Percentiles rank a stretch among this genome's conserved stretches.
Evolutionary conservation across 1,140 invertebrate genomes (phyloP).

Genomic region (Penaeus chinensis): DNA sequence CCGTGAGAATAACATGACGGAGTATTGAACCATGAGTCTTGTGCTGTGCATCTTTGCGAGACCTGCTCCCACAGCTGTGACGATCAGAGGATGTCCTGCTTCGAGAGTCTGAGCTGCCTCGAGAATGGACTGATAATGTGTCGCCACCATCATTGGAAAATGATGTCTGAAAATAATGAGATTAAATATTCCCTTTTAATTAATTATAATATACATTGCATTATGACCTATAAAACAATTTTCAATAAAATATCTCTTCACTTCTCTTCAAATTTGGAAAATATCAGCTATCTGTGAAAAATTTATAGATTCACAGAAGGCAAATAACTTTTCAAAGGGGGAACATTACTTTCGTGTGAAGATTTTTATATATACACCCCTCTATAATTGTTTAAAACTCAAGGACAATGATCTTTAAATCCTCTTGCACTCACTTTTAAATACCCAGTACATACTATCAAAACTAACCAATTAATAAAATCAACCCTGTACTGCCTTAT

Average conservation of each 20-base stretch:
- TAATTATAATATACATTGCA: background rate
- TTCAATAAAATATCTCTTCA: background rate
- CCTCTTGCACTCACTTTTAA: background rate
- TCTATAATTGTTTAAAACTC: too few species aligned
- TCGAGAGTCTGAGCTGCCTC: constrained; percentile 65
- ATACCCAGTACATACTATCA: background rate
- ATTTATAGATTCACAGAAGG: too few species aligned
- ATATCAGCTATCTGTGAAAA: too few species aligned
- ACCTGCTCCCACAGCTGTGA: constrained; percentile 62
- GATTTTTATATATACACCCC: too few species aligned
- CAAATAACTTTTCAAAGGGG: too few species aligned
- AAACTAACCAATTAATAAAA: background rate
- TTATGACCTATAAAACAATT: background rate
- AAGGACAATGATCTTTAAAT: background rate
- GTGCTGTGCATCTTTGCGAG: constrained; percentile 65
- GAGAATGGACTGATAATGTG: constrained; percentile 67
- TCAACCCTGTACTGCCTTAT: background rate
- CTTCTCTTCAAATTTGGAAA: too few species aligned
- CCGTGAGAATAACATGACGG: constrained; percentile 84
- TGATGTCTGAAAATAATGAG: constrained; percentile 55
- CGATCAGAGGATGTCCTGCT: constrained; percentile 65
- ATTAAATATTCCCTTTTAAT: background rate
- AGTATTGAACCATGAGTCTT: constrained; percentile 77
- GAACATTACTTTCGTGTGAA: too few species aligned
- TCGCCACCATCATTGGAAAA: constrained; percentile 66